These are phyloP conservation scores for Heterodera schachtii DNA, from an alignment of 1,140 invertebrate genomes.

Conservation along the genomic window DNA sequence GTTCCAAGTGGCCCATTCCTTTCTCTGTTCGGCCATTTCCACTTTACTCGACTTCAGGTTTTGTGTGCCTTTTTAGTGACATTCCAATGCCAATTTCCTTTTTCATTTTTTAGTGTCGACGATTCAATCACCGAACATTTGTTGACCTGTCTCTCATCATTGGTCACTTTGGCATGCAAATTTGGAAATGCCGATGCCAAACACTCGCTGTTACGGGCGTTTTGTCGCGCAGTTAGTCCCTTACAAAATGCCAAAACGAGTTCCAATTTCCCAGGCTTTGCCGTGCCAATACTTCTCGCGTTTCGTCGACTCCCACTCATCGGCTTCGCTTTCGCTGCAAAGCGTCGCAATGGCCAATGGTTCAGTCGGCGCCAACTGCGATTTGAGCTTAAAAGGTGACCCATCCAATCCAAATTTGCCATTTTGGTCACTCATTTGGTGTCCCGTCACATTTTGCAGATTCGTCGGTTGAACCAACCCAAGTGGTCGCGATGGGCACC, in stretches of 20 bases:
- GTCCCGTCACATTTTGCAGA: conserved; percentile 11
- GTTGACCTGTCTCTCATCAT: conserved; percentile 84
- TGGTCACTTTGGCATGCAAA: conserved; percentile 78
- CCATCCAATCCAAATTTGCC: too few species aligned
- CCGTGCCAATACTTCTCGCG: conserved; percentile 86
- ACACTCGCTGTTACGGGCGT: conserved; percentile 87
- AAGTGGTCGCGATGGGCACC: conserved; percentile 61
- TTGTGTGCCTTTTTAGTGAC: background rate
- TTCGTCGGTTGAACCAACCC: conserved; percentile 17
- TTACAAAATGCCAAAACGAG: background rate
- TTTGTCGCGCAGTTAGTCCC: conserved; percentile 77
- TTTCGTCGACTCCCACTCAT: conserved; percentile 39
- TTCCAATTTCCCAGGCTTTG: conserved; percentile 78
- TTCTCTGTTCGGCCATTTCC: conserved; percentile 84
- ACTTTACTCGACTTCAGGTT: conserved; percentile 87
- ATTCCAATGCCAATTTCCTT: conserved; percentile 2
- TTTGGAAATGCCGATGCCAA: conserved; percentile 76
- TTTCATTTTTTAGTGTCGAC: conserved; percentile 75
- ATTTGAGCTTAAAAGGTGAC: conserved; percentile 8
- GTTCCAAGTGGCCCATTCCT: conserved; percentile 92
- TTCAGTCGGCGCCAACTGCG: background rate
- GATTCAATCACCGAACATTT: conserved; percentile 85
- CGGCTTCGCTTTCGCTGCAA: conserved; percentile 28
- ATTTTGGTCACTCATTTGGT: too few species aligned
- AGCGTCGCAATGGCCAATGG: conserved; percentile 15